These are phyloP conservation scores for Schizopygopsis malacanthus DNA, from an alignment of 2,797 vertebrate species.

Conservation along the genomic window DNA sequence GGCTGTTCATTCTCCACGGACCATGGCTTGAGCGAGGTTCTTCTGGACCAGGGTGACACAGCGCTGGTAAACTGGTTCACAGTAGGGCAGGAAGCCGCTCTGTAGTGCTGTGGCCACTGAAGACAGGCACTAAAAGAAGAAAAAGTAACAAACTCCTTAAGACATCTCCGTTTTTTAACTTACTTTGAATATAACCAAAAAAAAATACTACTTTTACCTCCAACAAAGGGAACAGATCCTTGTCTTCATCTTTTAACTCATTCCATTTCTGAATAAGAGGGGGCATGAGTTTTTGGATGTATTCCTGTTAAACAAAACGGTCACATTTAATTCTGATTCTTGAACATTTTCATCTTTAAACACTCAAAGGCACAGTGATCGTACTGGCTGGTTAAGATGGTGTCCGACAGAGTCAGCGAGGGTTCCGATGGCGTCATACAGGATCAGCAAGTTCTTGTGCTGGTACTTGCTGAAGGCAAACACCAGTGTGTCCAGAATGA, in stretches of 20 bases:
- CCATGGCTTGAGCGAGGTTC: slow-evolving; percentile 94
- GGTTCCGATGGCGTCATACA: slow-evolving; percentile 95
- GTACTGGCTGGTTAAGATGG: slow-evolving; percentile 92
- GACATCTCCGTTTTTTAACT: not conserved
- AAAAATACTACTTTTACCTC: slow-evolving; percentile 77
- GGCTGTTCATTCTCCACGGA: slow-evolving; percentile 63
- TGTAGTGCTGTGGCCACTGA: slow-evolving; percentile 94
- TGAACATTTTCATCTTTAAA: not conserved
- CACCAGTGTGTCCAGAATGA: slow-evolving; percentile 93
- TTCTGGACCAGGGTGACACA: slow-evolving; percentile 96
- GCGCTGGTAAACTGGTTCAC: slow-evolving; percentile 95
- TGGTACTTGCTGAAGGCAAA: slow-evolving; percentile 97
- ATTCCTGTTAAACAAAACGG: slow-evolving; percentile 78
- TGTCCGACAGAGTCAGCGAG: slow-evolving; percentile 94
- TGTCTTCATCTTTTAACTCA: slow-evolving; percentile 94
- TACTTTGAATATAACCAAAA: not conserved
- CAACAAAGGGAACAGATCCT: slow-evolving; percentile 91
- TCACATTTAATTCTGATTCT: not conserved
- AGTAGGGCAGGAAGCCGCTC: slow-evolving; percentile 94
- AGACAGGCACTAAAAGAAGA: slow-evolving; percentile 83
- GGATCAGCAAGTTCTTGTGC: slow-evolving; percentile 95
- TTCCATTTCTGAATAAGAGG: slow-evolving; percentile 97
- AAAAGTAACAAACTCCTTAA: not conserved
- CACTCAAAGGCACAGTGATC: slow-evolving; percentile 50
- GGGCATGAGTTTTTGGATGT: slow-evolving; percentile 96